Evolutionary conservation across 2,797 vertebrate species (phyloP), one percentile per base, ranked within the genome.

Genomic region (Poeciliopsis paucimaculata): DNA sequence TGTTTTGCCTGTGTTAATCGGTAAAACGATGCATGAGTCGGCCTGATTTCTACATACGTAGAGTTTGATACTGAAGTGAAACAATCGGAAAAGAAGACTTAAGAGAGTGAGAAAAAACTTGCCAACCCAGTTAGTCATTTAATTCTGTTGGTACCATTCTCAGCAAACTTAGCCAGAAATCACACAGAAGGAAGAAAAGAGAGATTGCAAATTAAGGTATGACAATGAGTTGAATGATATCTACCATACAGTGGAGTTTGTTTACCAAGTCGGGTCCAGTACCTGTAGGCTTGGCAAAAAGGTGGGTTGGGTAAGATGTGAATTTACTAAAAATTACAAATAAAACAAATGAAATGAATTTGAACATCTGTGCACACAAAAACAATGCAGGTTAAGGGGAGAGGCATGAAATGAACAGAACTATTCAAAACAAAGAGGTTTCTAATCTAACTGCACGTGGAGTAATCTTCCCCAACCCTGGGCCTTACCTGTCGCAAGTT

Each of bases 231-330:
- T 70, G 43, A 90, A 91, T 95, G 96, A 98, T 99, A 99, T 99
- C 96, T 99, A 99, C 98, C 98, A 98, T 94, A 98, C 97, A 99
- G 95, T 98, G 98, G 96, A 99, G 98, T 96, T 97, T 99, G 97
- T 99, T 99, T 97, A 98, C 96, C 97, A 98, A 95, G 96, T 96
- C 95, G 95, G 96, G 95, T 98, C 97, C 97, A 96, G 95, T 95
- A 96, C 96, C 96, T 97, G 97, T 97, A 96, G 97, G 97, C 98
- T 99, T 98, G 97, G 95, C 92, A 96, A 95, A 95, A 92, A 88
- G 49, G 94, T 96, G 94, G 94, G 95, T 94, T 95, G 62, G 62
- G 94, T 96, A 94, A 97, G 94, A 97, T 96, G 97, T 92, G 92
- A 96, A 97, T 66, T 96, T 95, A 96, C 93, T 96, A 95, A 94